A percentile compares a stretch with the other conserved stretches of the same genome.
Conservation (phyloP, 2,113 vertebrate genomes). For the Cranoglanis bouderius region DNA sequence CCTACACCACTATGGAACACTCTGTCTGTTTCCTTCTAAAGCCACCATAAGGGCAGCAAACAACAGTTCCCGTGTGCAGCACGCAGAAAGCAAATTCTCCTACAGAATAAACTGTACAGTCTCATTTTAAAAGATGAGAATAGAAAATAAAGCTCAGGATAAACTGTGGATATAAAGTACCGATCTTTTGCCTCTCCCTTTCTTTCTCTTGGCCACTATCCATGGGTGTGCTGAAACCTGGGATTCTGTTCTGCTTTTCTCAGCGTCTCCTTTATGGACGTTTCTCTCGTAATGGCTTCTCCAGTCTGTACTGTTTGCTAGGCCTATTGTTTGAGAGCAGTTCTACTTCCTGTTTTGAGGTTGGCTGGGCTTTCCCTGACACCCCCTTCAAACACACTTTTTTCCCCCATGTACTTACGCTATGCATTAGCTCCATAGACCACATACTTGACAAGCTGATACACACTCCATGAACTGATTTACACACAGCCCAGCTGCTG, state of each 20-base stretch:
- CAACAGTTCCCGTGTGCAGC: not conserved
- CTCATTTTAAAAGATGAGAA: not conserved
- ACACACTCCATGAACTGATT: not conserved
- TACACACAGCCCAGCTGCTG: not conserved
- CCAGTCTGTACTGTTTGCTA: slow-evolving; percentile 5
- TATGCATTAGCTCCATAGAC: not conserved
- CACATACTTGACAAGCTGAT: not conserved
- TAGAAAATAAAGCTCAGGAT: not conserved
- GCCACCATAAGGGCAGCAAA: not conserved
- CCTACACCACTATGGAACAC: not conserved
- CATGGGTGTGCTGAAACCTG: slow-evolving; percentile 30
- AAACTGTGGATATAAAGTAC: slow-evolving; percentile 23
- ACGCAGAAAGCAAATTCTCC: not conserved
- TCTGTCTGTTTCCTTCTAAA: not conserved
- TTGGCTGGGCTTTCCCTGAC: slow-evolving; percentile 35
- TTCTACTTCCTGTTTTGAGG: slow-evolving; percentile 58
- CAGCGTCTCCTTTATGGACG: slow-evolving; percentile 1
- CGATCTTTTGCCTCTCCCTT: slow-evolving; percentile 14
- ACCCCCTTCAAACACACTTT: not conserved
- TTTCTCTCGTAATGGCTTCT: slow-evolving; percentile 31
- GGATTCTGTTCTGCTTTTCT: not conserved
- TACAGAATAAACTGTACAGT: not conserved
- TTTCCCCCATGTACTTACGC: not conserved
- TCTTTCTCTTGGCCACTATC: slow-evolving; percentile 41
- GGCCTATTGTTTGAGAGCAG: slow-evolving; percentile 52